These are phyloP conservation scores for Mythimna albipuncta DNA, from an alignment of 2,888 invertebrate species.

Conservation along the genomic window DNA sequence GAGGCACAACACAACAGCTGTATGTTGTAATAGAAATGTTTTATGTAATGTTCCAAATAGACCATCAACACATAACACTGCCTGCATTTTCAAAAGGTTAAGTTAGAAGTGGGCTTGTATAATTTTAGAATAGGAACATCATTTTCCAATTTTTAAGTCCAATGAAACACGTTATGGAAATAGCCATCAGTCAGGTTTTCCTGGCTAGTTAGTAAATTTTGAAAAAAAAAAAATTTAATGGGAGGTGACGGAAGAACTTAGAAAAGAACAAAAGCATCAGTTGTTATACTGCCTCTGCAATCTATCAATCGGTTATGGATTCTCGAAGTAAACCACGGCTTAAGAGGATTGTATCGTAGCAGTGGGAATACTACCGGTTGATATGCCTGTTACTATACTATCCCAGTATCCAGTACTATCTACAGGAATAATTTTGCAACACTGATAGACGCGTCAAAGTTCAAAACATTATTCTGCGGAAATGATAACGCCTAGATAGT, in stretches of 20 bases:
- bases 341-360: neutral
- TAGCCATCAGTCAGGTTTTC: no score
- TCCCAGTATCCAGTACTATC: neutral
- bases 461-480: constrained; percentile 29
- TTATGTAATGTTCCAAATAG: constrained; percentile 6
- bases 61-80: no score
- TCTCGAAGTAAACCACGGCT: neutral
- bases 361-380: neutral
- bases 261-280: neutral
- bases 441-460: constrained; percentile 24
- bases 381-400: neutral
- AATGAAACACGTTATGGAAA: no score
- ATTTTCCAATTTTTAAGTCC: no score
- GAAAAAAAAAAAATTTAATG: no score
- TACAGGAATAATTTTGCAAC: neutral
- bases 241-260: no score
- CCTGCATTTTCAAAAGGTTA: no score
- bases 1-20: constrained; percentile 9
- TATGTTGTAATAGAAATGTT: neutral
- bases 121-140: no score
- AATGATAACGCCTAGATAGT: constrained; percentile 19
- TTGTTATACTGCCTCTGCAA: neutral
- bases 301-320: neutral
- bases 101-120: no score
- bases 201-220: no score